Evolutionary conservation across 2,113 vertebrate species (phyloP).

Genomic region (Tiliqua scincoides): DNA sequence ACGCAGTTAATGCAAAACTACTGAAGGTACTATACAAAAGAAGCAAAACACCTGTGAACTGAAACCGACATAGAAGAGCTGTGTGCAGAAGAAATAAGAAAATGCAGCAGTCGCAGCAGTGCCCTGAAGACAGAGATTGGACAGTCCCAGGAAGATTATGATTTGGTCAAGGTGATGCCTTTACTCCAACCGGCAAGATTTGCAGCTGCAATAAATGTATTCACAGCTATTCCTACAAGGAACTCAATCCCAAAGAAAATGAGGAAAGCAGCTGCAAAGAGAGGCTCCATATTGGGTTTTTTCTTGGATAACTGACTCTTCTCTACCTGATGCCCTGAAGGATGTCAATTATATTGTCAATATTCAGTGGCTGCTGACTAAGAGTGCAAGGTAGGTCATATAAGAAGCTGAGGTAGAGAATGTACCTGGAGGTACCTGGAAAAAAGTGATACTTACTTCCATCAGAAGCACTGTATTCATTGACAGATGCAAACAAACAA

Average conservation of each 20-base stretch:
- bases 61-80: conserved; percentile 3
- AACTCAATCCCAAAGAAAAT: not conserved
- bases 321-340: not conserved
- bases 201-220: conserved; percentile 14
- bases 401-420: not conserved
- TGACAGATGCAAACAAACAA: not conserved
- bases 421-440: not conserved
- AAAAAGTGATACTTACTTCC: not conserved
- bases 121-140: conserved; percentile 40
- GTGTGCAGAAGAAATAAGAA: conserved; percentile 21
- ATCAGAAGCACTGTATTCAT: not conserved
- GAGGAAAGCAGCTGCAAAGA: not conserved
- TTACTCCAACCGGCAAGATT: conserved; percentile 13
- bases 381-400: not conserved
- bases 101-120: not conserved
- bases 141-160: conserved; percentile 29
- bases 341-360: not conserved
- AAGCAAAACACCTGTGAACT: conserved; percentile 3
- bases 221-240: not conserved
- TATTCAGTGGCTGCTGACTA: not conserved
- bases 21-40: conserved; percentile 46
- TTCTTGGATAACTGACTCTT: not conserved
- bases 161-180: conserved; percentile 27
- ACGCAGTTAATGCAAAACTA: conserved; percentile 55
- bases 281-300: not conserved